A percentile compares a stretch with the other conserved stretches of the same genome.
phyloP scores from a whole-genome alignment of 2,113 vertebrate species.

The Calyptomena viridis region DNA sequence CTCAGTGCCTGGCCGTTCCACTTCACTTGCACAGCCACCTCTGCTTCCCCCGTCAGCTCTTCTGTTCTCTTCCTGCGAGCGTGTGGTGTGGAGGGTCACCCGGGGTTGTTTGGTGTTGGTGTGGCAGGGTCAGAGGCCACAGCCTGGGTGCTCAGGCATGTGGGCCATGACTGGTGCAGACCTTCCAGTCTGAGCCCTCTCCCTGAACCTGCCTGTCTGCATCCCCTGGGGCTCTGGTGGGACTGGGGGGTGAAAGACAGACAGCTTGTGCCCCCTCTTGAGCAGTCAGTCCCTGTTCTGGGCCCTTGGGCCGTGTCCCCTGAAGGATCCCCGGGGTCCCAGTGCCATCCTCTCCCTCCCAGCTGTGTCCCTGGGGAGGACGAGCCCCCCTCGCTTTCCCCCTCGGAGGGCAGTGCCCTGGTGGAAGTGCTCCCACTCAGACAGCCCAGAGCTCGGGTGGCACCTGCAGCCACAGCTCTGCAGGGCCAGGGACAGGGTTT shows the following conservation, averaged over 20 bases:
- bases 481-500: neutral
- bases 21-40: constrained; percentile 76
- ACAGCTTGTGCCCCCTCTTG: neutral
- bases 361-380: neutral
- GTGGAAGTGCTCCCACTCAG: neutral
- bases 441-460: neutral
- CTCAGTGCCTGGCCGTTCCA: constrained; percentile 83
- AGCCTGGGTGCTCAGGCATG: neutral
- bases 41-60: constrained; percentile 39
- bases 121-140: neutral
- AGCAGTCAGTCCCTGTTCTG: neutral
- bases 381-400: neutral
- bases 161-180: rapidly evolving
- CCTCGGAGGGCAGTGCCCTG: too few relatives aligned
- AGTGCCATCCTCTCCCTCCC: neutral
- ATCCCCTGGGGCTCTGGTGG: rapidly evolving
- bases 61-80: neutral
- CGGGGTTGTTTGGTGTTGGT: neutral
- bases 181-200: neutral
- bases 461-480: neutral
- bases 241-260: neutral
- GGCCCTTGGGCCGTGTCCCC: neutral
- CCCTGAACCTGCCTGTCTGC: neutral
- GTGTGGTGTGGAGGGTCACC: neutral
- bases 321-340: neutral